Evolutionary conservation across 2,888 invertebrate species (phyloP).

Genomic region (Octonoba sinensis): DNA sequence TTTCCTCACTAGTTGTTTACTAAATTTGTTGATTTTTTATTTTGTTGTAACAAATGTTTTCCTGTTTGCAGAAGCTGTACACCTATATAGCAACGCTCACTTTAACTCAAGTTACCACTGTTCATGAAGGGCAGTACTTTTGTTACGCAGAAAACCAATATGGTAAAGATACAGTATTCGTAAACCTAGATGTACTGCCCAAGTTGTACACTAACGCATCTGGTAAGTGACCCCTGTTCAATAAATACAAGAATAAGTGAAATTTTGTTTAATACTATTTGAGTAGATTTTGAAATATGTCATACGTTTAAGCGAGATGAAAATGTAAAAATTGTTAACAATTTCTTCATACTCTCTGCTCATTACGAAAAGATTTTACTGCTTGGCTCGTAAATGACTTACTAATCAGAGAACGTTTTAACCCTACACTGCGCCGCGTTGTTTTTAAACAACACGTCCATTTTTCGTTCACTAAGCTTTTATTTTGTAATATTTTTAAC

Average conservation of each 20-base stretch:
- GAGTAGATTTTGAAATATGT: no score
- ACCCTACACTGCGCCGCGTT: no score
- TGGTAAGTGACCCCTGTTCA: constrained; percentile 30
- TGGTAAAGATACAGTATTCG: constrained; percentile 72
- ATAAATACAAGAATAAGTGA: background rate
- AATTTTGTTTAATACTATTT: no score
- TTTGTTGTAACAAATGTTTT: background rate
- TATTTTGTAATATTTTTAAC: no score
- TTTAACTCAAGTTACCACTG: constrained; percentile 68
- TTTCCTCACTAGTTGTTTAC: no score
- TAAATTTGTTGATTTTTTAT: no score
- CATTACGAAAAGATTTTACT: no score
- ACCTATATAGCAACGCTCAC: constrained; percentile 57
- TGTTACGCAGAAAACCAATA: constrained; percentile 88
- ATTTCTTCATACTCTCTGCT: background rate
- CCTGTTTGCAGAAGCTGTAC: constrained; percentile 20
- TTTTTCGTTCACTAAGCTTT: no score
- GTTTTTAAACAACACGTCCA: no score
- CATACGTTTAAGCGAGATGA: background rate
- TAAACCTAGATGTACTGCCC: constrained; percentile 57
- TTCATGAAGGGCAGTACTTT: constrained; percentile 84
- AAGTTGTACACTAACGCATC: constrained; percentile 54
- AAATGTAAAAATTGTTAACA: background rate
- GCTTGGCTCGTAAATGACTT: no score
- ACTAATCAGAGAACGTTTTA: no score